phyloP scores from a whole-genome alignment of 2,888 invertebrate species.

The Cataglyphis albicans region DNA sequence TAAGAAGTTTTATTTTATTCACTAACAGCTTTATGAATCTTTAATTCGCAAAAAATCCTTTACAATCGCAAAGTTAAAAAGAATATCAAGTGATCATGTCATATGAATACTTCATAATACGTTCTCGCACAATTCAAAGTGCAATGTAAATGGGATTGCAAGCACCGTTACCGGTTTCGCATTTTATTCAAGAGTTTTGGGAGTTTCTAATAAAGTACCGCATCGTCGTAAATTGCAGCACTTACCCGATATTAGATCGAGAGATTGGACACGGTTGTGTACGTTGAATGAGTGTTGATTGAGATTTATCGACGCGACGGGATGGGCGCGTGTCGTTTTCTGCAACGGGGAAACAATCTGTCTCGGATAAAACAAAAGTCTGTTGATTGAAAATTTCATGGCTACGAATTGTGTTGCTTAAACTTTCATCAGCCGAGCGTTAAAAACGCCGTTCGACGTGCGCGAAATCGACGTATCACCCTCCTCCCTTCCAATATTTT shows the following conservation, averaged over 20 bases:
- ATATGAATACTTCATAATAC: background rate
- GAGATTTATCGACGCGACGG: conserved; percentile 56
- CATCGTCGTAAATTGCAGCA: conserved; percentile 62
- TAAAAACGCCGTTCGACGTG: conserved; percentile 28
- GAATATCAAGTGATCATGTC: background rate
- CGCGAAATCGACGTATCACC: conserved; percentile 38
- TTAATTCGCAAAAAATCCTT: background rate
- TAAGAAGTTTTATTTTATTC: background rate
- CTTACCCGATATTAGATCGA: conserved; percentile 60
- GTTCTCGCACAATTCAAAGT: background rate
- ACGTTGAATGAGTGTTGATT: conserved; percentile 58
- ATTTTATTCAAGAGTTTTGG: conserved; percentile 23
- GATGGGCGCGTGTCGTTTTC: conserved; percentile 49
- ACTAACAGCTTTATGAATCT: background rate
- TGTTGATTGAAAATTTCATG: conserved; percentile 56
- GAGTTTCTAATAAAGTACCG: conserved; percentile 34
- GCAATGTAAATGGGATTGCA: background rate
- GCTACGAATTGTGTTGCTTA: conserved; percentile 43
- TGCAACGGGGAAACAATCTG: conserved; percentile 55
- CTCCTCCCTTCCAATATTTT: background rate
- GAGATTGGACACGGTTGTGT: conserved; percentile 41
- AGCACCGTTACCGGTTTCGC: conserved; percentile 10
- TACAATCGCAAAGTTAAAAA: background rate
- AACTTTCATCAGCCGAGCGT: conserved; percentile 44
- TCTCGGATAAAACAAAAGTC: conserved; percentile 46